Conservation (phyloP, 2,113 vertebrate genomes). For the Pedionomus torquatus region DNA sequence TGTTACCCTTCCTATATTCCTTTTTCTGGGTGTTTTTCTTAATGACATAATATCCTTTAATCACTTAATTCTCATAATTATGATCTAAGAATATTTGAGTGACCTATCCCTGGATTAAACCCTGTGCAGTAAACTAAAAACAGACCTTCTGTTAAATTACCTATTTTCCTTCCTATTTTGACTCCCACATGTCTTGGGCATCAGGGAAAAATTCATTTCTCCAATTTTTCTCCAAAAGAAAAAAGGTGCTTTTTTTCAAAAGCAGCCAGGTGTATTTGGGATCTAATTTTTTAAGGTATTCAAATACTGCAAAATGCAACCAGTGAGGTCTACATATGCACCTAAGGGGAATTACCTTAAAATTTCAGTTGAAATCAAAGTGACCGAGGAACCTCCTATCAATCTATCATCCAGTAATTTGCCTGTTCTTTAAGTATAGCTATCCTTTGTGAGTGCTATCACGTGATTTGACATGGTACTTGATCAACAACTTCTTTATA, state of each 20-base stretch:
- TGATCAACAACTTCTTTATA: not conserved
- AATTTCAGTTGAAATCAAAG: not conserved
- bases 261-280: not conserved
- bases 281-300: not conserved
- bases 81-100: not conserved
- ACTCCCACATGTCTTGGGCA: not conserved
- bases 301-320: not conserved
- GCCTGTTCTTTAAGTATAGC: not conserved
- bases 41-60: conserved; percentile 40
- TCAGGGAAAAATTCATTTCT: not conserved
- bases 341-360: not conserved
- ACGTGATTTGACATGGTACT: not conserved
- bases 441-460: not conserved
- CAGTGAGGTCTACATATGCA: not conserved
- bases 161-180: not conserved
- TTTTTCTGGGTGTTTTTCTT: conserved; percentile 18
- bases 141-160: not conserved
- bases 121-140: not conserved
- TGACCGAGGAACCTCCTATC: not conserved
- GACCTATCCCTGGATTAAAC: not conserved
- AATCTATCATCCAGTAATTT: not conserved
- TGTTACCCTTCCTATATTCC: not conserved
- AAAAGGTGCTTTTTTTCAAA: not conserved
- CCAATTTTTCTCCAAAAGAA: not conserved
- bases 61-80: not conserved